Evolutionary conservation across 1,140 invertebrate genomes (phyloP).

Genomic region (Brachionus sp.): DNA sequence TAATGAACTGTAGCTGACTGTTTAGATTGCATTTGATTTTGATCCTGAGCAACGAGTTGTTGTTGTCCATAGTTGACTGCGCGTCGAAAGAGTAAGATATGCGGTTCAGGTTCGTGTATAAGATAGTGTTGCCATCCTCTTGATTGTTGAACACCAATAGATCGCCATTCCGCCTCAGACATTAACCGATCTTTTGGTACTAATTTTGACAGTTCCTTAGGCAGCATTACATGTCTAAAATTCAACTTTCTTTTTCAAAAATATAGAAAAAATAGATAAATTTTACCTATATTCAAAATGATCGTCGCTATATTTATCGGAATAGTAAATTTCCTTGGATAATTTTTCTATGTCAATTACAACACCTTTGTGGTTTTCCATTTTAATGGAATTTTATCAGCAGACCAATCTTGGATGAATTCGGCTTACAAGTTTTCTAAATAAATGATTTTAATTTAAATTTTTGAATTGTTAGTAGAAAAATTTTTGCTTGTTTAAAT

Average conservation of each 20-base stretch:
- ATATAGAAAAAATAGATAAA: neutral
- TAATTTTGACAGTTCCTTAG: constrained; percentile 75
- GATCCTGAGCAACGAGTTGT: neutral
- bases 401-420: neutral
- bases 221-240: constrained; percentile 70
- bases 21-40: constrained; percentile 28
- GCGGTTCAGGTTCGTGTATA: constrained; percentile 73
- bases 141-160: constrained; percentile 88
- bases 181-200: constrained; percentile 87
- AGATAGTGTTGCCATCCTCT: constrained; percentile 93
- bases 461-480: neutral
- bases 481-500: neutral
- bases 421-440: neutral
- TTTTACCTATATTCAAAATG: constrained; percentile 19
- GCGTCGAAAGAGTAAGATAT: constrained; percentile 31
- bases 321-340: constrained; percentile 41
- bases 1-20: constrained; percentile 18
- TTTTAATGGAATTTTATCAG: neutral
- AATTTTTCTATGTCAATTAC: constrained; percentile 38
- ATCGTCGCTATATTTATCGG: constrained; percentile 32
- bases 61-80: constrained; percentile 20
- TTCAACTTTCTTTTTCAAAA: neutral
- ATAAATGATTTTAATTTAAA: neutral
- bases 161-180: constrained; percentile 90
- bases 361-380: constrained; percentile 30